Evolutionary conservation across 2,113 vertebrate species (phyloP).

Genomic region (Pelecanoides urinatrix): DNA sequence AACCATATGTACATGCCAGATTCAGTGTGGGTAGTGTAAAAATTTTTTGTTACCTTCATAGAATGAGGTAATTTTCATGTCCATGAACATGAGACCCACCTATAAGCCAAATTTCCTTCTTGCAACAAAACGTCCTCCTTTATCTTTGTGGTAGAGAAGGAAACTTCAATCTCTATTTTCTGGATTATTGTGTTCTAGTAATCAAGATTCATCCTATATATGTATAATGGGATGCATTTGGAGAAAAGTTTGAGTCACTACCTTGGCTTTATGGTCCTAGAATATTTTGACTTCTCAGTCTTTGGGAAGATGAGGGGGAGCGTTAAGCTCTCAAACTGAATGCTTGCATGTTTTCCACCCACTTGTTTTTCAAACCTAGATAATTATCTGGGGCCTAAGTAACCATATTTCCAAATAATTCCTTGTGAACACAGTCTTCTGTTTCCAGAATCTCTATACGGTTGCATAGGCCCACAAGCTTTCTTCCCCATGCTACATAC

Average conservation of each 20-base stretch:
- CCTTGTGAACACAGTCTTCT: neutral
- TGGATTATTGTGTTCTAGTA: neutral
- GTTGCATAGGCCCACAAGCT: neutral
- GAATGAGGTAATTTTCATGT: neutral
- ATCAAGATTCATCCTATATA: neutral
- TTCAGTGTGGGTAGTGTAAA: neutral
- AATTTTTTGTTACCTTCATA: neutral
- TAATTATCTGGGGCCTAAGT: neutral
- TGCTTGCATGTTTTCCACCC: neutral
- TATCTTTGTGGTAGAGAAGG: neutral
- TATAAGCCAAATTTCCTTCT: neutral
- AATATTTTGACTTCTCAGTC: neutral
- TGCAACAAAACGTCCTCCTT: neutral
- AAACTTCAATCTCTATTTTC: neutral
- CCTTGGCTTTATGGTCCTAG: neutral
- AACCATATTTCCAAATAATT: neutral
- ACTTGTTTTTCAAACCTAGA: neutral
- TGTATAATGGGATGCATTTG: neutral
- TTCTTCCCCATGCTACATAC: neutral
- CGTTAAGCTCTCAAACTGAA: neutral
- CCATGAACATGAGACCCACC: neutral
- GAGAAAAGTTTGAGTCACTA: neutral
- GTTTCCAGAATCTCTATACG: slow-evolving; percentile 20
- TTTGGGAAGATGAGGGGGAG: neutral
- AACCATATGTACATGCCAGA: neutral